Percentiles rank a stretch among this genome's conserved stretches.
Conservation (phyloP, 2,797 vertebrate genomes). For the Aphelocoma californica region DNA sequence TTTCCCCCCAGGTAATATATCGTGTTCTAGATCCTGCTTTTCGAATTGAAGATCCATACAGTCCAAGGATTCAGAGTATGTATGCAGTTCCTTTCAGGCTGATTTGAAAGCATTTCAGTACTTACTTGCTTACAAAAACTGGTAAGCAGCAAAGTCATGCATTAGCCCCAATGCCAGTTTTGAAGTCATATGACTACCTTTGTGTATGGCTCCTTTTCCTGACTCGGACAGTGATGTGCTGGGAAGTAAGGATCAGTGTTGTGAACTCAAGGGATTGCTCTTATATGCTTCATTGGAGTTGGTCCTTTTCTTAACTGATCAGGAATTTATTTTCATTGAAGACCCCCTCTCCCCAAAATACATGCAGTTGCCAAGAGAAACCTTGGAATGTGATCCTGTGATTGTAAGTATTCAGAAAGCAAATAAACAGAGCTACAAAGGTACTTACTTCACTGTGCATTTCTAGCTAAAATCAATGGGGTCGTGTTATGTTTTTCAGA, state of each 20-base stretch:
- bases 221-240: not conserved
- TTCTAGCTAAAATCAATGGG: not conserved
- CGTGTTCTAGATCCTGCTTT: constrained; percentile 94
- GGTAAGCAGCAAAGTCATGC: not conserved
- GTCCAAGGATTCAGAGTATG: constrained; percentile 93
- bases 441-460: not conserved
- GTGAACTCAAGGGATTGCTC: not conserved
- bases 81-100: not conserved
- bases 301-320: not conserved
- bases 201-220: not conserved
- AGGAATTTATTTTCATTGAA: not conserved
- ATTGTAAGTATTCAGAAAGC: not conserved
- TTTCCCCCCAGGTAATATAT: constrained; percentile 87
- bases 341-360: not conserved
- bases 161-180: not conserved
- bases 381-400: not conserved
- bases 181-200: not conserved
- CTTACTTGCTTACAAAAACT: not conserved
- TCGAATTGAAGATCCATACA: constrained; percentile 93
- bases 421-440: not conserved
- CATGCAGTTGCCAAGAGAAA: not conserved
- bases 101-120: not conserved
- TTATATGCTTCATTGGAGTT: not conserved
- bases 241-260: not conserved
- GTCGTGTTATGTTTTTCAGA: not conserved